phyloP scores from a whole-genome alignment of 2,797 vertebrate genomes.

The Lophius americanus region DNA sequence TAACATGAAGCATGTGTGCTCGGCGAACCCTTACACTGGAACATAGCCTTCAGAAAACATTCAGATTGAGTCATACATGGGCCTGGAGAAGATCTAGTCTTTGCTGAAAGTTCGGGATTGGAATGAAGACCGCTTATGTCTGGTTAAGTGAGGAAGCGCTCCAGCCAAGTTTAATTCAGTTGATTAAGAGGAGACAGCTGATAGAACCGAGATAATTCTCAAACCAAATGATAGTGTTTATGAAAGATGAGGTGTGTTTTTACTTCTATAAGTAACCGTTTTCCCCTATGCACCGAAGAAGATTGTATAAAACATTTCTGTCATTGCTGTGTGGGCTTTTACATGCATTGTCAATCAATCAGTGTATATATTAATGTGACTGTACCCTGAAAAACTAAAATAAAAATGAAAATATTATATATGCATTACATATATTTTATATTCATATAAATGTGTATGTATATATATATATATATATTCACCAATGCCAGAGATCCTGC shows the following conservation, averaged over 20 bases:
- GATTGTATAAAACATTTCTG: conserved; percentile 9
- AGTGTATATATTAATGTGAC: not conserved
- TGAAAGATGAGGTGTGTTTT: not conserved
- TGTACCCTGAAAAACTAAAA: not conserved
- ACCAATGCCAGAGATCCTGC: conserved; percentile 15
- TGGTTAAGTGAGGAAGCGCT: conserved; percentile 48
- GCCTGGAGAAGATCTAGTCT: conserved; percentile 52
- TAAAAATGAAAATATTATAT: not conserved
- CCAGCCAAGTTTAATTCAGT: conserved; percentile 52
- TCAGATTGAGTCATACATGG: conserved; percentile 20
- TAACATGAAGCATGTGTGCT: conserved; percentile 48
- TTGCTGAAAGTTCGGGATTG: conserved; percentile 46
- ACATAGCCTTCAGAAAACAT: conserved; percentile 20
- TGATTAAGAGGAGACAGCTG: conserved; percentile 59
- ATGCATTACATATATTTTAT: too few relatives aligned
- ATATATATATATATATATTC: too few relatives aligned
- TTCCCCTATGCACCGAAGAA: conserved; percentile 17
- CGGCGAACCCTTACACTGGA: conserved; percentile 55
- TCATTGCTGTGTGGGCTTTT: conserved; percentile 28
- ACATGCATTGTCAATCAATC: conserved; percentile 1
- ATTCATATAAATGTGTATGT: too few relatives aligned
- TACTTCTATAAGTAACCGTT: conserved; percentile 13
- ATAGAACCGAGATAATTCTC: conserved; percentile 56
- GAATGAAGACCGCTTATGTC: conserved; percentile 63
- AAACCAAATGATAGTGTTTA: conserved; percentile 29